A percentile compares a stretch with the other conserved stretches of the same genome.
These are phyloP conservation scores for Prosapia bicincta DNA, from an alignment of 2,888 invertebrate genomes.

Conservation along the genomic window DNA sequence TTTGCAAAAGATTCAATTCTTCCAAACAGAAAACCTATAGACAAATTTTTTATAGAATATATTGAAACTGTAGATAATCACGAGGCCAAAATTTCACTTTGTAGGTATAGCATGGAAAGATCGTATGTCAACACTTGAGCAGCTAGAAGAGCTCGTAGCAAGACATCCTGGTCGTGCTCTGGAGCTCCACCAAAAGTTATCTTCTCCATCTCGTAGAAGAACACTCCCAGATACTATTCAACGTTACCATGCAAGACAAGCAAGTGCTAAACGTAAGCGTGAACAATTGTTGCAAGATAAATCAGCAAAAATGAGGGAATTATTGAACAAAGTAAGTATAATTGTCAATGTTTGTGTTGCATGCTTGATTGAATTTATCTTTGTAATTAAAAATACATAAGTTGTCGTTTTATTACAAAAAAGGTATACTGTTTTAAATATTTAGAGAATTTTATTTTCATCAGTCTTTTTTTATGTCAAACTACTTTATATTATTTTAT, in stretches of 20 bases:
- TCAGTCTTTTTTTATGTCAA: no score
- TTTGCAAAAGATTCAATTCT: no score
- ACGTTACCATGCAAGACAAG: slow-evolving; percentile 77
- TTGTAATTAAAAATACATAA: no score
- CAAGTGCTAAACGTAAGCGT: slow-evolving; percentile 84
- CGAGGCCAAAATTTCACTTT: neutral
- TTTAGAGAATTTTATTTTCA: no score
- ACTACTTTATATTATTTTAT: no score
- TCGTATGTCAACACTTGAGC: slow-evolving; percentile 78
- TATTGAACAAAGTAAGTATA: slow-evolving; percentile 71
- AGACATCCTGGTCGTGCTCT: slow-evolving; percentile 91
- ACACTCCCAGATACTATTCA: slow-evolving; percentile 78
- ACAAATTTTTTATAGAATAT: no score
- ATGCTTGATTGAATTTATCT: no score
- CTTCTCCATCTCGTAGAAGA: slow-evolving; percentile 82
- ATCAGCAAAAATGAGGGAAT: slow-evolving; percentile 76
- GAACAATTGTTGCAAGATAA: slow-evolving; percentile 79
- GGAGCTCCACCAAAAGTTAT: slow-evolving; percentile 90
- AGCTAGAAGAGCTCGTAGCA: slow-evolving; percentile 71
- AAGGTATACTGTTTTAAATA: no score
- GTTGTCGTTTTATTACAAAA: no score
- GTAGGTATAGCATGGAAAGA: slow-evolving; percentile 31
- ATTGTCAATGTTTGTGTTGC: no score
- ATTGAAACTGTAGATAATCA: no score
- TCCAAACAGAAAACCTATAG: no score